phyloP scores from a whole-genome alignment of 2,888 invertebrate genomes.

The Caenorhabditis angaria region DNA sequence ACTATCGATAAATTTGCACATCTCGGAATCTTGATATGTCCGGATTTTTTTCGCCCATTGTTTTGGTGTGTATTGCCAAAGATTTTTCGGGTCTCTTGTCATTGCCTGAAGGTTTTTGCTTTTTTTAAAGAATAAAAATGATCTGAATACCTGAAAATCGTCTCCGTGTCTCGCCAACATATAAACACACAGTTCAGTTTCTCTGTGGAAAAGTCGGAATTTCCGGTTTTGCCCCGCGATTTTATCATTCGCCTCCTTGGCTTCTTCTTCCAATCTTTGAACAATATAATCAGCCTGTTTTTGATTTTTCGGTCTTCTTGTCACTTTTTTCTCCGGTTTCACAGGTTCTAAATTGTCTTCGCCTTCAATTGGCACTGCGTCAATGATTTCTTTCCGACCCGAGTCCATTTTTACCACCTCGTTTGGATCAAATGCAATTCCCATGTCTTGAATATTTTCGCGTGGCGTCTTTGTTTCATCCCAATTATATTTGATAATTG shows the following conservation, averaged over 20 bases:
- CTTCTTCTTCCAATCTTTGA: conserved; percentile 47
- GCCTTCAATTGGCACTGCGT: conserved; percentile 46
- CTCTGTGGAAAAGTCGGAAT: conserved; percentile 51
- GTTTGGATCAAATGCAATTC: conserved; percentile 57
- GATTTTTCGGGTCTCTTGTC: conserved; percentile 63
- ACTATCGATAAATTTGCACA: conserved; percentile 37
- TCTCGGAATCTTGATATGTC: conserved; percentile 55
- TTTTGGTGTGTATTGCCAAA: conserved; percentile 67
- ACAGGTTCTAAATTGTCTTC: conserved; percentile 24
- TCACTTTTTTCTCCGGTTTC: conserved; percentile 27
- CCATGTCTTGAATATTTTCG: conserved; percentile 54
- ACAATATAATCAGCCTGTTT: conserved; percentile 45
- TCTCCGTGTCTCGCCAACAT: conserved; percentile 62
- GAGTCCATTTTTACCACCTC: conserved; percentile 47
- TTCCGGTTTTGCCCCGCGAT: conserved; percentile 40
- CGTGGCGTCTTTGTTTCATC: conserved; percentile 46
- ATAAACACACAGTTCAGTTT: conserved; percentile 63
- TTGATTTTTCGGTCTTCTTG: conserved; percentile 34
- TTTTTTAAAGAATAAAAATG: not conserved
- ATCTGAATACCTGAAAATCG: conserved; percentile 63
- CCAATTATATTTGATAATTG: conserved; percentile 53
- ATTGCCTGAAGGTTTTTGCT: conserved; percentile 57
- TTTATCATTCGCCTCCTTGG: conserved; percentile 36
- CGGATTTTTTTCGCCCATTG: conserved; percentile 65
- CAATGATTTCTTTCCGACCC: conserved; percentile 50